Evolutionary conservation across 2,797 vertebrate species (phyloP), one percentile per base, ranked within the genome.

Genomic region (Crocodylus rhombifer): DNA sequence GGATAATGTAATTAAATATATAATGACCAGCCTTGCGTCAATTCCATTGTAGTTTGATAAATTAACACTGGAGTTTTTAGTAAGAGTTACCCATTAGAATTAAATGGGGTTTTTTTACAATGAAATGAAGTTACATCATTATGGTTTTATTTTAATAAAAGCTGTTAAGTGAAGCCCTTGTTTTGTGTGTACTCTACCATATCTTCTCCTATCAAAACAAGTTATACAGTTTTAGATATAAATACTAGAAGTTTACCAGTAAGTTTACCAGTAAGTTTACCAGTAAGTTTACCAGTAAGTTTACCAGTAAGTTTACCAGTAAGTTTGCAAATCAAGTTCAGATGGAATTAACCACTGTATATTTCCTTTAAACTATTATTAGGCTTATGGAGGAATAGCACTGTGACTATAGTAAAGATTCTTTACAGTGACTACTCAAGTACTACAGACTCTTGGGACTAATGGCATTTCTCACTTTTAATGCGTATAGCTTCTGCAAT

Each of bases 111-210:
- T 78, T 86, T 36, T 80, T 16, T 55, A 30, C 11, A 28, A 76
- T 25, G 15, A 85, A 85, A 78, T 87, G 23, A 3, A 73, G 12
- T 89, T 14, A 80, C 2, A 0, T 77, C 90, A 65, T 67, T 82
- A 33, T 25, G 23, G 6, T 85, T 87, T 56, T 87, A 26, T 95
- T 95, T 91, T 80, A 87, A 63, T 85, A 87, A 85, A 36, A 51
- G 15, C 65, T 71, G 51, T 65, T 92, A 56, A 75, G 77, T 84
- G 51, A 26, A 78, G 4, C 84, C 26, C 28, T 79, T 51, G 42
- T 51, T 51, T 25, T 15, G 6, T 73, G 20, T 1, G 0, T 42
- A 6, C 62, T 79, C 5, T 87, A 7, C 17, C n/a, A 9, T 78
- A 42, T 30, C 6, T 57, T 64, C 89, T 84, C 42, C 86, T 87